A percentile compares a stretch with the other conserved stretches of the same genome.
Evolutionary conservation across 2,888 invertebrate genomes (phyloP).

Genomic region (Malacosoma neustria): DNA sequence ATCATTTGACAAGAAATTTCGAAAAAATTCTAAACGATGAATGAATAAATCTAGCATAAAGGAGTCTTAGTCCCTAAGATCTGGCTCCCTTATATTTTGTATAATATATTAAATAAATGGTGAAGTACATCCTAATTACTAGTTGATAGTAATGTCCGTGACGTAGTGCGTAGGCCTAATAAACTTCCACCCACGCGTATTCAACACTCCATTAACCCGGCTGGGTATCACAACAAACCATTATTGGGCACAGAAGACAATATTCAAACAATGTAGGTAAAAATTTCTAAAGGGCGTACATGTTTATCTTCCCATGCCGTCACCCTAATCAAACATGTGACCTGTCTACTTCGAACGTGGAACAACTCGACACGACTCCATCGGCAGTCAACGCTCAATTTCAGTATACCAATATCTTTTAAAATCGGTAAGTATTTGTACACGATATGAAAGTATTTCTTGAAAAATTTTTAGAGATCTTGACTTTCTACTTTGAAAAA

Average conservation of each 20-base stretch:
- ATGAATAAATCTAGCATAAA: too few species aligned
- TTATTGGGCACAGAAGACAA: background rate
- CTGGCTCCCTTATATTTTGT: too few species aligned
- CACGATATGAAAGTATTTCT: background rate
- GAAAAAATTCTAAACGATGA: too few species aligned
- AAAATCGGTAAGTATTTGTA: background rate
- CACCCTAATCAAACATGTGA: conserved; percentile 45
- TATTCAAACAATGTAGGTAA: background rate
- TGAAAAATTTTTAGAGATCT: background rate
- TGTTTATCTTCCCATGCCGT: background rate
- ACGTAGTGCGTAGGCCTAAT: background rate
- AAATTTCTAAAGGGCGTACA: background rate
- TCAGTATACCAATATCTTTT: conserved; percentile 11
- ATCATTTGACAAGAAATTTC: too few species aligned
- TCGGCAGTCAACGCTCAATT: conserved; percentile 9
- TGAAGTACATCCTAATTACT: background rate
- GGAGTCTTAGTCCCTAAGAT: too few species aligned
- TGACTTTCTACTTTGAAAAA: too few species aligned
- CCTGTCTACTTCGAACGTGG: conserved; percentile 30
- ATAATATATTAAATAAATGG: too few species aligned
- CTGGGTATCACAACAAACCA: background rate
- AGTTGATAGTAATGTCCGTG: background rate
- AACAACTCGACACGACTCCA: conserved; percentile 11
- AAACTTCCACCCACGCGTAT: background rate
- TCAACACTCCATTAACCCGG: background rate